Conservation (phyloP, 2,888 invertebrate species). For the Osmoderma eremita region DNA sequence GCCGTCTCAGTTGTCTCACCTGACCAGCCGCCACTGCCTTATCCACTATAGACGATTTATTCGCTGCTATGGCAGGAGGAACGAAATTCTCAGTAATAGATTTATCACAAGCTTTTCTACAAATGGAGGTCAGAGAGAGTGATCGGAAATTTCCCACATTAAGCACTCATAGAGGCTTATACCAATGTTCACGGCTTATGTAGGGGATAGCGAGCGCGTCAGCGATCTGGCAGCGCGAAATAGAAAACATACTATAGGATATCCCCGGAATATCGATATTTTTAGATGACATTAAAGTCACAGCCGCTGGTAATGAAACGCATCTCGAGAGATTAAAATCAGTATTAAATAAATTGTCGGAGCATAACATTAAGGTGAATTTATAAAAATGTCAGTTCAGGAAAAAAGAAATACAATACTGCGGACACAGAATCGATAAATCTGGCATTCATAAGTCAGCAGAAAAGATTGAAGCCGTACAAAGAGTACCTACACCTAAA, state of each 20-base stretch:
- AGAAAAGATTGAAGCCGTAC: slow-evolving; percentile 54
- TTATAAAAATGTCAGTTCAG: slow-evolving; percentile 52
- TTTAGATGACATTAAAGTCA: slow-evolving; percentile 45
- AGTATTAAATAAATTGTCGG: slow-evolving; percentile 48
- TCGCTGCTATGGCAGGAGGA: slow-evolving; percentile 46
- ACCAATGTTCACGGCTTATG: not conserved
- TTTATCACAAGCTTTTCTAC: slow-evolving; percentile 12
- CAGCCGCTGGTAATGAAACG: slow-evolving; percentile 47
- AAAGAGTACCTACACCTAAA: slow-evolving; percentile 43
- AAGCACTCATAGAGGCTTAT: slow-evolving; percentile 1
- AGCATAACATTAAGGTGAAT: slow-evolving; percentile 51
- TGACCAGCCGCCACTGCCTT: too few species aligned
- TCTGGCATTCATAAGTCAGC: slow-evolving; percentile 54
- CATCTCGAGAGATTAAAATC: slow-evolving; percentile 49
- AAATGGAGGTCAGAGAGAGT: not conserved
- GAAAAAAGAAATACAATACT: slow-evolving; percentile 51
- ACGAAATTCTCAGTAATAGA: slow-evolving; percentile 48
- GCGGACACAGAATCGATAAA: slow-evolving; percentile 53
- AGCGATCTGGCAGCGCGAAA: not conserved
- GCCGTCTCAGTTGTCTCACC: too few species aligned
- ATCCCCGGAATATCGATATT: slow-evolving; percentile 51
- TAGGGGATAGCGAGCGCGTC: not conserved
- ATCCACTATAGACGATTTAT: slow-evolving; percentile 46
- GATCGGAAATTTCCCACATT: not conserved
- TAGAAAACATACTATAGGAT: slow-evolving; percentile 5